A percentile compares a stretch with the other conserved stretches of the same genome.
Evolutionary conservation across 1,140 invertebrate species (phyloP).

Genomic region (Batillaria attramentaria): DNA sequence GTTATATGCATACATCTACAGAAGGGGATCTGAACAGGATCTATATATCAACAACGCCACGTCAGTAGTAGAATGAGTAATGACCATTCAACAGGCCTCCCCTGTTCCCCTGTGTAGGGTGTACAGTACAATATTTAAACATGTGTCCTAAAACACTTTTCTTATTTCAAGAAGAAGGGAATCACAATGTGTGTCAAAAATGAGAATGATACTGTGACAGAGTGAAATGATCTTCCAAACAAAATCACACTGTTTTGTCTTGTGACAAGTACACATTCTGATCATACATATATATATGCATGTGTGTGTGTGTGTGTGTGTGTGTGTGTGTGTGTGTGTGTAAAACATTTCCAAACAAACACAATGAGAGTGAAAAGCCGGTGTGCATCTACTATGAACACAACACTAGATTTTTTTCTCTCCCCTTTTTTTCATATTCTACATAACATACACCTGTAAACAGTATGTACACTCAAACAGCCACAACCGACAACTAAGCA

Average conservation of each 20-base stretch:
- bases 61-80: too few species aligned
- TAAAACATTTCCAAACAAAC: not conserved
- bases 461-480: too few species aligned
- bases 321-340: slow-evolving; percentile 18
- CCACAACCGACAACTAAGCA: not conserved
- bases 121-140: too few species aligned
- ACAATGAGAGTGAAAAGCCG: not conserved
- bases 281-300: not conserved
- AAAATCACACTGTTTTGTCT: not conserved
- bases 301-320: slow-evolving; percentile 18
- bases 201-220: not conserved
- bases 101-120: too few species aligned
- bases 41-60: too few species aligned
- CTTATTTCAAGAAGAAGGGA: not conserved
- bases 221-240: not conserved
- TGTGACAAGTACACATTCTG: not conserved
- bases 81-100: too few species aligned
- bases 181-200: not conserved
- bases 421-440: not conserved
- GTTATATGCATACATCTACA: too few species aligned
- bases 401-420: not conserved
- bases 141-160: too few species aligned
- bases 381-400: not conserved
- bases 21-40: too few species aligned
- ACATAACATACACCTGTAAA: not conserved